Evolutionary conservation across 2,113 vertebrate genomes (phyloP), one percentile per base, ranked within the genome.

Genomic region (Scomber japonicus): DNA sequence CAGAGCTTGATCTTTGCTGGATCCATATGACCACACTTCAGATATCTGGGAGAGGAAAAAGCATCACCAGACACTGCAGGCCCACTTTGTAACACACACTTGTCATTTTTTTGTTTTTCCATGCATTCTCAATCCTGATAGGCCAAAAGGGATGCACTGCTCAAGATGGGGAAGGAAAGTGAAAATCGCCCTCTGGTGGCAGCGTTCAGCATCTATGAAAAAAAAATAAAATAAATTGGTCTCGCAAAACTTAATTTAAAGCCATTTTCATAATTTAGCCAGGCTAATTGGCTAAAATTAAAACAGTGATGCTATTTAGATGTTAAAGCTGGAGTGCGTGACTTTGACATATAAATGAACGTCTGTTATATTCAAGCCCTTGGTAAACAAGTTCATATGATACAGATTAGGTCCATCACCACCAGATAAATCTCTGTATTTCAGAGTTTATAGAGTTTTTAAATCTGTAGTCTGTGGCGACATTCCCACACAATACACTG

Each of bases 101-200:
- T 49, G 8, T 83, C 71, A 48, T 81, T 44, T 19, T 61, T 53
- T 49, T 71, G 4, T 62, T 71, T 77, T 48, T 46, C 31, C 74
- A 80, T 83, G 49, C 89, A 83, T 87, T 85, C 70, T 83, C 63
- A 83, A 80, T 76, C 78, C 81, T 91, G 84, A 86, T 78, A 82
- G 88, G 81, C 82, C 83, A 80, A 88, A 83, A 78, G 79, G 70
- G 88, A 87, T 76, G 77, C 80, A 80, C 77, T 72, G 70, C 74
- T 81, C 59, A 67, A 87, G 69, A 72, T 61, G 45, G 75, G 76
- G 82, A 79, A 63, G 69, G 82, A 78, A 76, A 57, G 61, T 45
- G 51, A 65, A 75, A 53, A 59, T 11, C 2, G 11, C 57, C 48
- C n/a, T 73, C 45, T 84, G 46, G 63, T 83, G 75, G 65, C 72